Base-by-base conservation (phyloP, 2,797 vertebrate species). In the Podarcis lilfordi region DNA sequence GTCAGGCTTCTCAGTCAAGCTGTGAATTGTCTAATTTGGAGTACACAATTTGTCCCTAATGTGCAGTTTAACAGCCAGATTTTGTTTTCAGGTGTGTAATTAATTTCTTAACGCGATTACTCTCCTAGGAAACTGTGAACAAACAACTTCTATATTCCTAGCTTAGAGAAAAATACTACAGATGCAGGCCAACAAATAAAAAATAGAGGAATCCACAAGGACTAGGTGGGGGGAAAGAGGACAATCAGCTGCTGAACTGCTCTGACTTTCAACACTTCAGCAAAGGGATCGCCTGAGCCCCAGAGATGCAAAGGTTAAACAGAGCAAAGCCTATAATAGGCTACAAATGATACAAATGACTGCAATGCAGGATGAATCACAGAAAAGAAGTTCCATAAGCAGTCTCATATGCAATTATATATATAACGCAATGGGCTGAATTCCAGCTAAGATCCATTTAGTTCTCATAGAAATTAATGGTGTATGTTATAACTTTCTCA, bases 21-120 rank as follows among this genome's bases (percentile, higher is more conserved):
- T 94, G 91, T 91, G 94, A 94, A 95, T 92, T 91, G 93, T 91
- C 93, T 95, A 91, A 94, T 94, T 94, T 93, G 91, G 88, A 95
- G 91, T 82, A 94, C 93, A 91, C 84, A 90, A 91, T 95, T 95
- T 95, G 94, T 95, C 95, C 94, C 95, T 93, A 93, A 96, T 94
- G 93, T 94, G 93, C 92, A 90, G 89, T 96, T 94, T 90, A 96
- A 93, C 94, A 94, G 94, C 88, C 93, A 94, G 93, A 88, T 95
- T 95, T 95, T 95, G 95, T 95, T 96, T 95, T 94, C 95, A 95
- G 95, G 95, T 95, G 93, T 94, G 93, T 95, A 95, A 96, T 96
- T 96, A 96, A 95, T 87, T 96, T 95, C 95, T 94, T 89, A 94
- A 94, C 80, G 3, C 87, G 93, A 95, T 95, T 95, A 91, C 90